A percentile compares a stretch with the other conserved stretches of the same genome.
Conservation (phyloP, 2,113 vertebrate genomes). For the Vidua macroura region DNA sequence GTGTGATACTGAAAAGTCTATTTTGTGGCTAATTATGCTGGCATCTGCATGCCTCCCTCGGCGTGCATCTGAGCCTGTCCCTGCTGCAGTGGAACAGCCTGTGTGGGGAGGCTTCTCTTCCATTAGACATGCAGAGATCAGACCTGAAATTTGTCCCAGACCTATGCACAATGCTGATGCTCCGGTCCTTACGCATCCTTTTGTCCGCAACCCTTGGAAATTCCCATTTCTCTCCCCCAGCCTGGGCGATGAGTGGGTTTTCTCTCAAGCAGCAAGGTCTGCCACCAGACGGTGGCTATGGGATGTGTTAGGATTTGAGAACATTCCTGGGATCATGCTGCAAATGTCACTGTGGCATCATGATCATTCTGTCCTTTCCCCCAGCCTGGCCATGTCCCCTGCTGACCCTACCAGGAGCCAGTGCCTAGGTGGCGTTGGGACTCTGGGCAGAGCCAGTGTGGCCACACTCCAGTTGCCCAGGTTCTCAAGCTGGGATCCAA, state of each 20-base stretch:
- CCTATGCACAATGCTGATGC: background rate
- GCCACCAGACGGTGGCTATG: background rate
- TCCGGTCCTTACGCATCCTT: background rate
- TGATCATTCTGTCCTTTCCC: background rate
- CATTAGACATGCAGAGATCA: slow-evolving; percentile 12
- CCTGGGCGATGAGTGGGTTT: background rate
- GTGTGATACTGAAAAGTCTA: slow-evolving; percentile 39
- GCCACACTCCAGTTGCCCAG: background rate
- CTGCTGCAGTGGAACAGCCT: background rate
- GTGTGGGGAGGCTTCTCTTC: background rate
- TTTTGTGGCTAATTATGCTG: slow-evolving; percentile 58
- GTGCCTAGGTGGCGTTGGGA: background rate
- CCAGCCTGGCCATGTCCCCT: background rate
- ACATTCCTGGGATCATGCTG: background rate
- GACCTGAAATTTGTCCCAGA: background rate
- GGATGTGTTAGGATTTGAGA: background rate
- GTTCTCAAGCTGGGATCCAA: background rate
- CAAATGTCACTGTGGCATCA: fast-evolving
- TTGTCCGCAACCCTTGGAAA: background rate
- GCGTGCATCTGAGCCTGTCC: slow-evolving; percentile 1
- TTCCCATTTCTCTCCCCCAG: background rate
- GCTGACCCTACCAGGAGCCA: background rate
- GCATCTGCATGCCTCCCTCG: slow-evolving; percentile 26
- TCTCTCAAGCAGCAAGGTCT: background rate
- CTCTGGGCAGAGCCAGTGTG: background rate